Evolutionary conservation across 2,113 vertebrate species (phyloP), one percentile per base, ranked within the genome.

Genomic region (Emydocephalus ijimae): DNA sequence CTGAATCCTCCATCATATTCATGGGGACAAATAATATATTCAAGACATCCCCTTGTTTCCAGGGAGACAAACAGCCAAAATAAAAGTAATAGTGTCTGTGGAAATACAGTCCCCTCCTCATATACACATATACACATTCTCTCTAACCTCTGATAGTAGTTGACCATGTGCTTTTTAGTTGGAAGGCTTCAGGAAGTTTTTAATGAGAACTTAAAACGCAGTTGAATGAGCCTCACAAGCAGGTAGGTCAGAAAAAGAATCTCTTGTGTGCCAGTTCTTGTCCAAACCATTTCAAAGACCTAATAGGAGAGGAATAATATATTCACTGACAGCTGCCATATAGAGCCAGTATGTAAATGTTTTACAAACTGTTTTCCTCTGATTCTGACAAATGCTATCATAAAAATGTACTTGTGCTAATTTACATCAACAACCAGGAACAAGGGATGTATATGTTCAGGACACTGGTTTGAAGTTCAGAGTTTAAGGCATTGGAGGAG

Each of bases 31-130:
- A 43, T 90, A 81, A 92, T 94, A 90, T 90, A 93, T 89, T 90
- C 87, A 91, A 91, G 56, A 48, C 92, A 55, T 87, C 87, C 90
- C 91, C 93, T 48, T 39, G 92, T 95, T 93, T 91, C 95, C 90
- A 57, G 50, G 87, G 92, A 87, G 95, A 93, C 89, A 93, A 93
- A 91, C 8, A 23, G 90, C 48, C 85, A 59, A n/a, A 91, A 95
- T 74, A 92, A 34, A 88, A 92, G 89, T 54, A 88, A 64, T 34
- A 61, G 91, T 92, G 93, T 88, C 95, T 48, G 93, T 94, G 64
- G 95, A 92, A 95, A 94, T 93, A 45, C 48, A 59, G 23, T 43
- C 88, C 93, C 93, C 50, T 92, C 85, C 34, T 10, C 56, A 86
- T 48, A 85, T 48, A 59, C 24, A 26, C 86, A 23, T 14, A 34